These are phyloP conservation scores for Venturia canescens DNA, from an alignment of 1,140 invertebrate genomes.

Conservation along the genomic window DNA sequence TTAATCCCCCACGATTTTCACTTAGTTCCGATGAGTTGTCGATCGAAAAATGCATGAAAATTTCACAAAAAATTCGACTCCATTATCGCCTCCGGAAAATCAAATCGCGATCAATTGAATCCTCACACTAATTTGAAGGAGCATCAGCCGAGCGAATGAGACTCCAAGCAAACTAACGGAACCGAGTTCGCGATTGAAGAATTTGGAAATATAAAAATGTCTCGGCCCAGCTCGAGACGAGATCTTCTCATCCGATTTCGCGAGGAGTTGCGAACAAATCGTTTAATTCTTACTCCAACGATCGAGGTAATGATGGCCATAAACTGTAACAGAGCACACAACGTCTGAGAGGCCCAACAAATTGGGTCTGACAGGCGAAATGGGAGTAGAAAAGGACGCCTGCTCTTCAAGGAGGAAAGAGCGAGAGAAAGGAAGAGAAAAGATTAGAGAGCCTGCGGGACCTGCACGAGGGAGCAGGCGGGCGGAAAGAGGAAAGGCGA, in stretches of 20 bases:
- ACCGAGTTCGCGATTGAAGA: neutral
- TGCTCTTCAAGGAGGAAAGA: neutral
- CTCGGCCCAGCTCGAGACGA: neutral
- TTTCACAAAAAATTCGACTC: too few relatives aligned
- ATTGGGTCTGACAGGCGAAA: conserved; percentile 61
- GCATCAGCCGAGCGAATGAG: neutral
- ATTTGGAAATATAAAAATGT: neutral
- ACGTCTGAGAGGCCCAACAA: conserved; percentile 51
- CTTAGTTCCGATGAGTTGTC: too few relatives aligned
- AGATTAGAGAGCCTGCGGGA: conserved; percentile 34
- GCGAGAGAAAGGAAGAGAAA: neutral
- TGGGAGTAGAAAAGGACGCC: conserved; percentile 40
- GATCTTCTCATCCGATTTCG: neutral
- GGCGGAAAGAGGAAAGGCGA: conserved; percentile 10
- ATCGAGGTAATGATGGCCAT: conserved; percentile 60
- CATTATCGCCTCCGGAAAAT: too few relatives aligned
- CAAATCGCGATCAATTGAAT: too few relatives aligned
- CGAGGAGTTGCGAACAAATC: conserved; percentile 48
- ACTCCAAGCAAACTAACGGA: neutral
- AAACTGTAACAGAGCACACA: conserved; percentile 60
- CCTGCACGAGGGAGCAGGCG: conserved; percentile 29
- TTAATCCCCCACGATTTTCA: too few relatives aligned
- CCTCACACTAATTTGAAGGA: neutral
- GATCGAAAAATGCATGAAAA: too few relatives aligned
- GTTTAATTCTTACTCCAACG: conserved; percentile 56